Conservation (phyloP, 2,113 vertebrate species). For the Alces alces region DNA sequence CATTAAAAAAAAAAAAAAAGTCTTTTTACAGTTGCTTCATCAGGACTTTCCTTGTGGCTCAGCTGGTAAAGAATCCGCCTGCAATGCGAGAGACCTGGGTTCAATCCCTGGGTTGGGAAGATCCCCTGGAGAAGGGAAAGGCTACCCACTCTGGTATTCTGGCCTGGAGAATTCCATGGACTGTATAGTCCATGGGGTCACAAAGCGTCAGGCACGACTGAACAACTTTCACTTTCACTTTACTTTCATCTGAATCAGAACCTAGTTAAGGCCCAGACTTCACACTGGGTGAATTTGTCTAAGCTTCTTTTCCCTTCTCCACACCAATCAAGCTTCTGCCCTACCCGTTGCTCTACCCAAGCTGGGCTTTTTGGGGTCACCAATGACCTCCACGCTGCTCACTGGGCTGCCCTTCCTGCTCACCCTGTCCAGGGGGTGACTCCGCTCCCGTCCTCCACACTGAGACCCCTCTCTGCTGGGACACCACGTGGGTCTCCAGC, state of each 20-base stretch:
- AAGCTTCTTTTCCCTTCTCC: not conserved
- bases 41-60: not conserved
- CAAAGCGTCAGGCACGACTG: not conserved
- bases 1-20: not conserved
- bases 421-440: not conserved
- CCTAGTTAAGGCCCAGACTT: not conserved
- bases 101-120: not conserved
- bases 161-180: not conserved
- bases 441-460: fast-evolving
- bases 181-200: not conserved
- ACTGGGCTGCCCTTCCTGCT: not conserved
- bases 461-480: not conserved
- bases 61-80: not conserved
- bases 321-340: not conserved
- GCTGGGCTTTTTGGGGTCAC: not conserved
- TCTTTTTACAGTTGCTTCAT: not conserved
- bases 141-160: not conserved
- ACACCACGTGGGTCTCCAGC: not conserved
- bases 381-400: not conserved
- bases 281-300: not conserved
- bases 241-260: not conserved
- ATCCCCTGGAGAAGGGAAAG: not conserved
- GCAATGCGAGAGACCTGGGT: not conserved
- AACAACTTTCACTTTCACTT: not conserved
- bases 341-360: not conserved